Base-by-base conservation (phyloP, 92 coral and sea anemone species). In the Paramuricea clavata region DNA sequence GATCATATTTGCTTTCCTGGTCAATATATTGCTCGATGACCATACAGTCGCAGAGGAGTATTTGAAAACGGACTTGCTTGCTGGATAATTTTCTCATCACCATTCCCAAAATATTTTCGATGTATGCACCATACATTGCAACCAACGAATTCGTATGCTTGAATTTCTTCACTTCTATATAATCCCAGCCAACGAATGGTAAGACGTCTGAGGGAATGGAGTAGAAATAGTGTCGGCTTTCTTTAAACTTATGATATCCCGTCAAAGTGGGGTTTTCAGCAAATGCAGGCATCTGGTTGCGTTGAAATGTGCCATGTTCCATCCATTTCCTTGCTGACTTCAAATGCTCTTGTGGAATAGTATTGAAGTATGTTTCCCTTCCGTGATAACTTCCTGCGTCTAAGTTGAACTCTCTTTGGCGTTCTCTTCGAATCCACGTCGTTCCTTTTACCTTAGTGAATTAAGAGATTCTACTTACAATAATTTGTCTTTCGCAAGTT, bases 131-230 rank as follows among this genome's bases (percentile, higher is more conserved):
- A 88, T 91, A 93, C 94, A 91, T 86, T 65, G 89, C 73, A 3
- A 77, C 85, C 21, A 93, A n/a, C 8, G 88, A 90, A 32, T 70
- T 49, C 31, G 77, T 25, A 31, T 76, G 34, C 22, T 82, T 72
- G 43, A 87, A 87, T 13, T 81, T 79, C 43, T 65, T 43, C 35
- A 78, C 95, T 31, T 81, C 85, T 16, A 82, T 65, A 89, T 94
- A 94, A 78, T 94, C 97, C 97, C 97, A 94, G 73, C 85, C 78
- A 2, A 70, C 27, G 81, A 94, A 94, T 28, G 97, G 97, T 11
- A 81, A 52, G 21, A 67, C 78, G 27, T 74, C 86, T 6, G 87
- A 13, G 19, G 73, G 41, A 2, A 83, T 43, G 15, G 75, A 42
- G 88, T 89, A 91, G 13, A 56, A 43, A 69, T 73, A 34, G 8